Conservation (phyloP, 2,113 vertebrate species). For the Acanthisitta chloris region DNA sequence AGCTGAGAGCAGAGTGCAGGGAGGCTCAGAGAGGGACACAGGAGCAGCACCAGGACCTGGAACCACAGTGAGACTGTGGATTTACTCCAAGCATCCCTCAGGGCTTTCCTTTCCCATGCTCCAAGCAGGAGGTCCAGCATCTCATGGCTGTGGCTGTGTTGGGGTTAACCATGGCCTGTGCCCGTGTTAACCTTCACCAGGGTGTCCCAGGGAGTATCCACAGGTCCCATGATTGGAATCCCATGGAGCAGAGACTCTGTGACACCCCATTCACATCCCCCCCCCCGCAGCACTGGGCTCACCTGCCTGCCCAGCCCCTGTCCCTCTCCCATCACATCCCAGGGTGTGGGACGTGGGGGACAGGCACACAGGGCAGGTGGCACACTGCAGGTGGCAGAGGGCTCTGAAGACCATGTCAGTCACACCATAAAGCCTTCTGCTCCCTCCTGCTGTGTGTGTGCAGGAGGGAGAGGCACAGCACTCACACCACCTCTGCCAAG, state of each 20-base stretch:
- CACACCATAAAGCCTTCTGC: background rate
- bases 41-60: background rate
- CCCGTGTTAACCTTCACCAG: no score
- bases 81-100: background rate
- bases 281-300: rapidly evolving
- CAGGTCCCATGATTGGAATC: background rate
- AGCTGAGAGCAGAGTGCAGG: background rate
- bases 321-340: no score
- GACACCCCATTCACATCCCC: rapidly evolving
- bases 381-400: background rate
- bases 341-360: rapidly evolving
- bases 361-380: rapidly evolving
- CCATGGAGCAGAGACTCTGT: rapidly evolving
- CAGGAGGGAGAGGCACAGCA: background rate
- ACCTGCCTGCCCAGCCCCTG: background rate
- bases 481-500: background rate
- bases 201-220: background rate
- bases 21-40: background rate
- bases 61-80: background rate
- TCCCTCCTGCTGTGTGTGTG: background rate
- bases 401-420: background rate
- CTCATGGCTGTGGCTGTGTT: background rate
- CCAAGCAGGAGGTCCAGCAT: background rate
- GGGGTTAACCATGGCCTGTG: background rate
- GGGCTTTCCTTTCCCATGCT: background rate